These are phyloP conservation scores for Eurosta solidaginis DNA, from an alignment of 1,140 invertebrate genomes.

Conservation along the genomic window DNA sequence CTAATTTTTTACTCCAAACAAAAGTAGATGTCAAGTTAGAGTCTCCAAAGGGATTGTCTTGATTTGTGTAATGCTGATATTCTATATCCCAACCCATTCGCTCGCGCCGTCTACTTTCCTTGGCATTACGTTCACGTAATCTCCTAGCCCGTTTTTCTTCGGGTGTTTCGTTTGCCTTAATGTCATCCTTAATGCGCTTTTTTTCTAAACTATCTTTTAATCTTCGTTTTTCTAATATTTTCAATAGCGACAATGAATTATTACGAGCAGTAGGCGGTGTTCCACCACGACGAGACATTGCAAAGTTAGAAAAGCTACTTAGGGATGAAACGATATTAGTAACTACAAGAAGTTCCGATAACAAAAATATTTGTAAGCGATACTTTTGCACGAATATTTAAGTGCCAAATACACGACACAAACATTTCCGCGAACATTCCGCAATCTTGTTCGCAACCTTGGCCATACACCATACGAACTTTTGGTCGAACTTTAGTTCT, in stretches of 20 bases:
- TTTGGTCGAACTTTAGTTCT: no score
- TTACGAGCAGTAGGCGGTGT: neutral
- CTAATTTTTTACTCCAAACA: constrained; percentile 95
- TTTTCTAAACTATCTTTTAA: constrained; percentile 69
- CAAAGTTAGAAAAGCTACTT: no score
- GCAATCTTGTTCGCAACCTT: no score
- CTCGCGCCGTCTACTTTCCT: constrained; percentile 85
- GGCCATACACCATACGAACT: no score
- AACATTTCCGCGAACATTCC: no score
- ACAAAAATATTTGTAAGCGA: no score
- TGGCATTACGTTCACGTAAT: constrained; percentile 87
- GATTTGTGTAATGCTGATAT: constrained; percentile 95
- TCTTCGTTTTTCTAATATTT: constrained; percentile 75
- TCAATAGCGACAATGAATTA: constrained; percentile 54
- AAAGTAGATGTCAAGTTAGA: constrained; percentile 90
- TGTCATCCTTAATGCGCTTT: constrained; percentile 76
- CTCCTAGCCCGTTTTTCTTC: constrained; percentile 91
- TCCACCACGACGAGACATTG: neutral
- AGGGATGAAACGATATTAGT: no score
- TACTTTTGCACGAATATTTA: no score
- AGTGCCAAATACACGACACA: no score
- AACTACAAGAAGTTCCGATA: no score
- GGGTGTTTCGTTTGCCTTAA: constrained; percentile 91
- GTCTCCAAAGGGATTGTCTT: constrained; percentile 98
- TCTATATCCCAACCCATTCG: constrained; percentile 96